Evolutionary conservation across 2,888 invertebrate species (phyloP), one percentile per base, ranked within the genome.

Genomic region (Hemicrepidius hirtus): DNA sequence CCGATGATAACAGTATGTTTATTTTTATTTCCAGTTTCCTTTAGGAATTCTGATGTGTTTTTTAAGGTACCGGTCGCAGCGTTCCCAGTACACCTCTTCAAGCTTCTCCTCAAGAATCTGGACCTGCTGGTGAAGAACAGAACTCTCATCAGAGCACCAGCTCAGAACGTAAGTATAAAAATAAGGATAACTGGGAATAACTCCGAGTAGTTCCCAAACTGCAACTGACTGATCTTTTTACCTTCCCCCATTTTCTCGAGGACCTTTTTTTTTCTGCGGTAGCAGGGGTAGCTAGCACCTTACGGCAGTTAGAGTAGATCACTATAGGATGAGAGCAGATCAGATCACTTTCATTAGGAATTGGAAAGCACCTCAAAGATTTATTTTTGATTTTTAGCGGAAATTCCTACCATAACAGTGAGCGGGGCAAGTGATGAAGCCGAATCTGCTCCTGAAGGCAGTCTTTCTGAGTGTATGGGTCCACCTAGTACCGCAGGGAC

Each of bases 71-170:
- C 35, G 92, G 92, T 4, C 86, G 92, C 57, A 92, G 91, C 81
- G 92, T 92, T 20, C 92, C 93, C 0, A 91, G 90, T 37, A 93
- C 92, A 0, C 92, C 92, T 1, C 85, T 91, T 75, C 92, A 89
- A 85, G 89, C 90, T 71, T 93, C 90, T 57, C 93, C 91, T 67
- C 90, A 87, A 84, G 87, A 87, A 77, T 82, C 85, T 2, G 82
- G 82, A 2, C 86, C 86, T 20, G 83, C 82, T 66, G 79, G 78
- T 13, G 83, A 80, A 64, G 89, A 88, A 65, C 79, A 80, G 41
- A 68, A 70, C 55, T 66, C 77, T 0, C 77, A 75, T 69, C 80
- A 82, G 72, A 77, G 77, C 16, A 78, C 82, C 3, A 84, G 84
- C 67, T 77, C 71, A 32, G 79, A 79, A 63, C 77, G 80, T 78